Evolutionary conservation across 2,888 invertebrate genomes (phyloP).

Genomic region (Augochlorella aurata): DNA sequence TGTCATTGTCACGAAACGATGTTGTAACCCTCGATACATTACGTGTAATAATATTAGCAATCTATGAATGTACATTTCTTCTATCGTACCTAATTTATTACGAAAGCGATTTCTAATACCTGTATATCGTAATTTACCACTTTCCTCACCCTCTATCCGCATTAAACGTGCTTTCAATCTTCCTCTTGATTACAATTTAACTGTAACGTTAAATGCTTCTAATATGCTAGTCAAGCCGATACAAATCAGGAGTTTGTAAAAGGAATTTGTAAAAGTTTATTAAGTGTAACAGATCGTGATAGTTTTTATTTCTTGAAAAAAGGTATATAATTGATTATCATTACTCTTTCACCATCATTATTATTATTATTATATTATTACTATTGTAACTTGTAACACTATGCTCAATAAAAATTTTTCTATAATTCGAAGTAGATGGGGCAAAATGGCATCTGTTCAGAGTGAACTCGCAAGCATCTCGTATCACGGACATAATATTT

Average conservation of each 20-base stretch:
- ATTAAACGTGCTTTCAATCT: slow-evolving; percentile 64
- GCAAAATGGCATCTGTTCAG: slow-evolving; percentile 15
- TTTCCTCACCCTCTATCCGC: slow-evolving; percentile 22
- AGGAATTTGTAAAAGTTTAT: slow-evolving; percentile 53
- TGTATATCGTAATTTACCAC: slow-evolving; percentile 61
- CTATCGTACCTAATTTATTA: slow-evolving; percentile 71
- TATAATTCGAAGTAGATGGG: slow-evolving; percentile 71
- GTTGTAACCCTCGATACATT: slow-evolving; percentile 55
- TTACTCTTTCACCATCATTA: slow-evolving; percentile 50
- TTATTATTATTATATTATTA: slow-evolving; percentile 70
- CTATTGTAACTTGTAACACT: slow-evolving; percentile 78
- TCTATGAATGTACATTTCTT: slow-evolving; percentile 69
- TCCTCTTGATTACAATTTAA: slow-evolving; percentile 64
- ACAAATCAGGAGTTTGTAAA: slow-evolving; percentile 73
- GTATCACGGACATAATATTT: neutral
- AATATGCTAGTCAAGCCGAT: slow-evolving; percentile 79
- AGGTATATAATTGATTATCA: slow-evolving; percentile 72
- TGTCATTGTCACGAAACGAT: slow-evolving; percentile 51
- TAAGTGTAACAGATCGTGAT: slow-evolving; percentile 69
- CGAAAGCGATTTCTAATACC: slow-evolving; percentile 62
- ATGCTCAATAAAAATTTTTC: slow-evolving; percentile 81
- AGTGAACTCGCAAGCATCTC: slow-evolving; percentile 3
- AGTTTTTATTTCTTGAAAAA: slow-evolving; percentile 69
- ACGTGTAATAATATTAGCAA: slow-evolving; percentile 59
- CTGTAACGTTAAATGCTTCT: slow-evolving; percentile 70